A percentile compares a stretch with the other conserved stretches of the same genome.
These are phyloP conservation scores for Tachysurus vachellii DNA, from an alignment of 2,113 vertebrate species.

Conservation along the genomic window DNA sequence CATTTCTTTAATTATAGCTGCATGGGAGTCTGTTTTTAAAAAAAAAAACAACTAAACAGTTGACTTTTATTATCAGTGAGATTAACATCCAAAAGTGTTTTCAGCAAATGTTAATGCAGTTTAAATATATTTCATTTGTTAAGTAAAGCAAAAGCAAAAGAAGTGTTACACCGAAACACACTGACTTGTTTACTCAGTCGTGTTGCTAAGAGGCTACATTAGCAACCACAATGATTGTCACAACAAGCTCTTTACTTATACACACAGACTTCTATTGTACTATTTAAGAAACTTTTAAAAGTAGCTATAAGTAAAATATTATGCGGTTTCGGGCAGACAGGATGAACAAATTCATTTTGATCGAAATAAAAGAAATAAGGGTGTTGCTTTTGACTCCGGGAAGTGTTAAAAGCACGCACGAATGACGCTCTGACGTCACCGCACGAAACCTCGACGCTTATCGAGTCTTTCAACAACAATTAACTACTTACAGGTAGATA, in stretches of 20 bases:
- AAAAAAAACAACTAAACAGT: neutral
- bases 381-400: neutral
- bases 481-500: conserved; percentile 13
- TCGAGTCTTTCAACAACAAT: neutral
- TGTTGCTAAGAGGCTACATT: neutral
- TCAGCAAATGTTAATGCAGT: neutral
- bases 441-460: neutral
- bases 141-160: neutral
- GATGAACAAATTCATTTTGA: neutral
- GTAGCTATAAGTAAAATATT: neutral
- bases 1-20: neutral
- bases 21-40: neutral
- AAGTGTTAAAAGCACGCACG: no score
- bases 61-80: neutral
- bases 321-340: neutral
- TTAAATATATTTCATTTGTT: neutral
- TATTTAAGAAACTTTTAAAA: no score
- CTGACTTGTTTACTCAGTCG: neutral
- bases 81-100: neutral
- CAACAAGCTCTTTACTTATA: neutral
- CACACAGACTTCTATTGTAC: neutral
- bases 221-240: neutral
- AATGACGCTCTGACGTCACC: neutral
- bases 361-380: neutral
- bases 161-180: neutral